Percentiles rank a stretch among this genome's conserved stretches.
Evolutionary conservation across 2,113 vertebrate genomes (phyloP).

Genomic region (Perca flavescens): DNA sequence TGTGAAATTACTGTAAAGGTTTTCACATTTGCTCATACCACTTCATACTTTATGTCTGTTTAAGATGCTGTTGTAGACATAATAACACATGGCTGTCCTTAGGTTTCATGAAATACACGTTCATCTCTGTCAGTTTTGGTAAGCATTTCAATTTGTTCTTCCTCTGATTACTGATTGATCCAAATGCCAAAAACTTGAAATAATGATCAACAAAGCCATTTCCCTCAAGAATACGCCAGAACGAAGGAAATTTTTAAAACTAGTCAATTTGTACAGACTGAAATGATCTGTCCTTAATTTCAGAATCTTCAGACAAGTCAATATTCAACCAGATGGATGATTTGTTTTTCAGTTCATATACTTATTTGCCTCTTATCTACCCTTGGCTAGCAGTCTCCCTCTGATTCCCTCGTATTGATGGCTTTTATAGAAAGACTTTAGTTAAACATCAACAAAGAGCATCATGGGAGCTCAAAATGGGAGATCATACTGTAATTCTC

Average conservation of each 20-base stretch:
- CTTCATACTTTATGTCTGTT: background rate
- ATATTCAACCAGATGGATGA: conserved; percentile 1
- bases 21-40: background rate
- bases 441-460: background rate
- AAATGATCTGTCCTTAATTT: conserved; percentile 12
- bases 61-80: background rate
- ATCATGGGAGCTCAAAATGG: background rate
- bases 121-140: background rate
- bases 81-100: background rate
- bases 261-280: background rate
- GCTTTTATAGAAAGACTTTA: conserved; percentile 3
- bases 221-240: background rate
- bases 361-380: background rate
- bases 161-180: background rate
- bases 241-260: background rate
- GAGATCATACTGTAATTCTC: background rate
- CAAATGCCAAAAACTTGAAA: background rate
- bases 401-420: background rate
- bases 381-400: background rate
- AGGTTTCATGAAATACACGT: background rate
- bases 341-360: background rate
- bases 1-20: conserved; percentile 21
- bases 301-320: background rate
- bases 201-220: background rate
- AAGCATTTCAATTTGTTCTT: background rate